Evolutionary conservation across 37 sponge, comb jelly and placozoan species (phyloP), one percentile per base, ranked within the genome.

Genomic region (Cladorhizidae sp.): DNA sequence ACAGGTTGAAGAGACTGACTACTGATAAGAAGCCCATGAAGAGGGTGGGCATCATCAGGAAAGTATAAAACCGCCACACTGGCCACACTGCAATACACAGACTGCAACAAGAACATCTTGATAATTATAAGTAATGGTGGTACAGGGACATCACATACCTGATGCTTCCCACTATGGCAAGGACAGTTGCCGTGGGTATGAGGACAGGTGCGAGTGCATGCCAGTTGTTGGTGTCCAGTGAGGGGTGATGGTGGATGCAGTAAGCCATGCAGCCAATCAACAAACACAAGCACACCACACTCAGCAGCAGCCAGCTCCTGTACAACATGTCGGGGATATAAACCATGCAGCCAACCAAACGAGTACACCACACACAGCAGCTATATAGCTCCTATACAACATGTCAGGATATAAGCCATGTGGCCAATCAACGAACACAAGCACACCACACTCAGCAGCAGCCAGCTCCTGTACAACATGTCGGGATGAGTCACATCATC

Each of bases 11-110:
- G 37, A 86, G 72, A 9, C 74, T 61, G 55, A 86, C 57, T 3
- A 26, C 23, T 26, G 86, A 86, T 1, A 86, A 78, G 73, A 73
- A 78, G 2, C 86, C 80, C 86, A 86, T 86, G 50, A 64, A 72
- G 38, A 86, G 67, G 32, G 49, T 55, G 40, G 72, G 62, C 22
- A 86, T 42, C 9, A 86, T 86, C n/a, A 79, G 42, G 3, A 86
- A 29, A 20, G 80, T 70, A 36, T 35, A 61, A 1, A 67, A 63
- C 3, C 23, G 8, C 86, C 86, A 86, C 52, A 86, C 74, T 20
- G 79, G 80, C 86, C 86, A 86, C 39, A 78, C 79, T 12, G 86
- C 57, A 14, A 79, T 31, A 42, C 62, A 41, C 15, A 86, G 42
- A 43, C 86, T 86, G 37, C 31, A 32, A 55, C 15, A n/a, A 43